These are phyloP conservation scores for Ceraclea dissimilis DNA, from an alignment of 2,888 invertebrate species.

Conservation along the genomic window DNA sequence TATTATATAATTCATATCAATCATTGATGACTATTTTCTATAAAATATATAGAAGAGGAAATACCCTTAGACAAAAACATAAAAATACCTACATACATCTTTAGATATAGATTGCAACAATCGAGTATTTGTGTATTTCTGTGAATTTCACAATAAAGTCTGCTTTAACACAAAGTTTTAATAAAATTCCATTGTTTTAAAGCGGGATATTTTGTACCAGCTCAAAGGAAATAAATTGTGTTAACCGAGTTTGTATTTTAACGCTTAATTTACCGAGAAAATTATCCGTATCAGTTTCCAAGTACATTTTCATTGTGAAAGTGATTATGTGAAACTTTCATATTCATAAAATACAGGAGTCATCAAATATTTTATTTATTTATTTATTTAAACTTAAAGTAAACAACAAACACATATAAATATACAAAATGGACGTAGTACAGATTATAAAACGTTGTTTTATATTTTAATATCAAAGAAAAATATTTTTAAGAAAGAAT, in stretches of 20 bases:
- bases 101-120: no score
- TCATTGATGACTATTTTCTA: no score
- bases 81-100: no score
- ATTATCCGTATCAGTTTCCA: neutral
- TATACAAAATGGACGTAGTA: no score
- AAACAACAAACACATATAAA: no score
- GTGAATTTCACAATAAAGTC: neutral
- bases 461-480: no score
- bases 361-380: neutral
- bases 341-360: neutral
- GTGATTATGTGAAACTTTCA: neutral
- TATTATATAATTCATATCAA: no score
- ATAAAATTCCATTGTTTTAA: conserved; percentile 1
- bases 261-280: conserved; percentile 2
- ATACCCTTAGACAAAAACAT: no score
- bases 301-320: neutral
- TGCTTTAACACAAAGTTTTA: neutral
- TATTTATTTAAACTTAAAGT: no score
- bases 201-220: neutral
- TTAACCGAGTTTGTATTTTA: conserved; percentile 1
- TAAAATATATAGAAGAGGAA: no score
- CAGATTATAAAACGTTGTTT: no score
- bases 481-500: no score
- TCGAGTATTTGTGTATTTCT: neutral
- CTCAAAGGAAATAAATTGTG: conserved; percentile 1